Conservation (phyloP, 2,888 invertebrate genomes). For the Epinotia ramella region DNA sequence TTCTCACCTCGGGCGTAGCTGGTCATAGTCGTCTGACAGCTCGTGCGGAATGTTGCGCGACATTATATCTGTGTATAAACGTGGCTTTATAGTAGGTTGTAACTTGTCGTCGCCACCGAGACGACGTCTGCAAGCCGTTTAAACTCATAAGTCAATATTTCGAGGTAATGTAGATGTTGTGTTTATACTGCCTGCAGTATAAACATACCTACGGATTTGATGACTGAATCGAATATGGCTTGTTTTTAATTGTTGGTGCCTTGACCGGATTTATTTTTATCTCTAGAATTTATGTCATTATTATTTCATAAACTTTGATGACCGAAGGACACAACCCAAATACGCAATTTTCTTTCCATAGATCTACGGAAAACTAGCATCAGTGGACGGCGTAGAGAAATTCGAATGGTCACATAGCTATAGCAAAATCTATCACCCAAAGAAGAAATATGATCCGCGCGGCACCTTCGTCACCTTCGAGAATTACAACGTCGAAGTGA, state of each 20-base stretch:
- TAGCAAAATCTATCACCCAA: slow-evolving; percentile 95
- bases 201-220: too few relatives aligned
- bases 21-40: too few relatives aligned
- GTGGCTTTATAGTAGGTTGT: background rate
- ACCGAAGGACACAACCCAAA: background rate
- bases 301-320: too few relatives aligned
- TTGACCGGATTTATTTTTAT: slow-evolving; percentile 11
- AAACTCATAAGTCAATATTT: slow-evolving; percentile 97
- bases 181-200: background rate
- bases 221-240: background rate
- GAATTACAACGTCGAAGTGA: slow-evolving; percentile 98
- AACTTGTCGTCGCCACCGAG: slow-evolving; percentile 51
- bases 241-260: slow-evolving; percentile 2
- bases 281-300: too few relatives aligned
- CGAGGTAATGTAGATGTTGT: slow-evolving; percentile 75
- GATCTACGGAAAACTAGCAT: slow-evolving; percentile 94
- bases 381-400: slow-evolving; percentile 89
- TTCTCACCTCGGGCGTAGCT: too few relatives aligned
- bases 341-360: slow-evolving; percentile 57
- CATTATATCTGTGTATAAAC: too few relatives aligned
- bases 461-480: slow-evolving; percentile 98
- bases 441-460: slow-evolving; percentile 94
- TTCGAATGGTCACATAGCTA: slow-evolving; percentile 99
- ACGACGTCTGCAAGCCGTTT: slow-evolving; percentile 95
- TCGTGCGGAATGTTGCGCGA: too few relatives aligned